Evolutionary conservation across 2,113 vertebrate species (phyloP), one percentile per base, ranked within the genome.

Genomic region (Cinclus mexicanus): DNA sequence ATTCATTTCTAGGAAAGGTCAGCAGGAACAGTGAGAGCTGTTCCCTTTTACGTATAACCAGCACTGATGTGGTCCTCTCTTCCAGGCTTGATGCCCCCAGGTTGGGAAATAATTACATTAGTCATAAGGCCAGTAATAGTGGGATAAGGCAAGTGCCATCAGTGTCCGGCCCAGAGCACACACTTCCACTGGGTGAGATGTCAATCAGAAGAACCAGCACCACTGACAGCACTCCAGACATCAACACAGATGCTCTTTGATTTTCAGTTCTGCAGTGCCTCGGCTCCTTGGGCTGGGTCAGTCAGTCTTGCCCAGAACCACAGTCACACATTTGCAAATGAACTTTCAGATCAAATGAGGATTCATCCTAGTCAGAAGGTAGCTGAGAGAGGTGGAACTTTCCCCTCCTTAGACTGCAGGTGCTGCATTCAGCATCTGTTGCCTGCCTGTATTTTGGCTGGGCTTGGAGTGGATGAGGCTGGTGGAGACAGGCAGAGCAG

Each of bases 171-270:
- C 37, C 3, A 2, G 67, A 68, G 68, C 29, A 59, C n/a, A 31
- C 23, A 1, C 18, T 57, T 37, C 57, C 31, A 6, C 64, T 19
- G 16, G 60, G 12, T 25, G 42, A 46, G n/a, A 2, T 24, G 19
- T 19, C 56, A 76, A 22, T 9, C 50, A 59, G 78, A 56, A 78
- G 88, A 74, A 17, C 16, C 77, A 77, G 14, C 33, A 17, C 14
- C 19, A 6, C 47, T 7, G 41, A 10, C 49, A 83, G 77, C 50
- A 3, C n/a, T 52, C 29, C 83, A 61, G 19, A 41, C 41, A 44
- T 10, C 1, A 0, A 11, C 7, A 68, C 3, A 60, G 41, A 28
- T 4, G 5, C 33, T 37, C 1, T 25, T 65, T 42, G 29, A 20
- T 44, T 21, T 59, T 37, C 12, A 53, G 2, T 4, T 31, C 64